Base-by-base conservation (phyloP, 2,888 invertebrate genomes). In the Alviniconcha strummeri region DNA sequence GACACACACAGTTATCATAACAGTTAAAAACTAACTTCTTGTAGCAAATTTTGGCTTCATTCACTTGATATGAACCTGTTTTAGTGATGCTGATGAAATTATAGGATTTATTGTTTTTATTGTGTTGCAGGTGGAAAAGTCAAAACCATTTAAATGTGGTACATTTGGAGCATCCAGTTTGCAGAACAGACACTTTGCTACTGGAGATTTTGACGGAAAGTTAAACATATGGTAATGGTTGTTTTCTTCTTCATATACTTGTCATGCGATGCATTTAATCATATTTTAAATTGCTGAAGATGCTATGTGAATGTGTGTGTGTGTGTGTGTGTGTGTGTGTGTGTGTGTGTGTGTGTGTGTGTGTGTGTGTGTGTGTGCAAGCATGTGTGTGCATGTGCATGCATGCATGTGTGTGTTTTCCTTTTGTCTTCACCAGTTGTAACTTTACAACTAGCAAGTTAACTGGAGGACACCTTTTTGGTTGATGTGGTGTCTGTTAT, bases 121-220 rank as follows among this genome's bases (percentile, higher is more conserved):
- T 77, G 2, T 57, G 5, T 60, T 84, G 17, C 86, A 95, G 95
- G 95, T 96, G 87, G 96, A 96, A 89, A 96, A 97, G 90, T 95
- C 96, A n/a, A 96, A 96, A 86, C 96, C 97, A 0, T 96, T 98
- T 88, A 98, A 98, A 94, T 98, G 98, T 94, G 97, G 97, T 52
- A 97, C 98, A 0, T 99, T 99, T 94, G 98, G 97, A 76, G 98
- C 98, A 0, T 97, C 97, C 15, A 96, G 95, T 88, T 94, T 97
- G 83, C 95, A 96, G 78, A 96, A 96, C 90, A 95, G 98, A 84
- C 96, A 96, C 93, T 94, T 99, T 88, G 97, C 98, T 0, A 97
- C 97, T 9, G 98, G 98, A 0, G 97, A 98, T 94, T 98, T 98
- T 93, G 96, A 96, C 88, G 98, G 98, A 54, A 95, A 96, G 84